phyloP scores from a whole-genome alignment of 2,113 vertebrate genomes.

The Cynocephalus volans region DNA sequence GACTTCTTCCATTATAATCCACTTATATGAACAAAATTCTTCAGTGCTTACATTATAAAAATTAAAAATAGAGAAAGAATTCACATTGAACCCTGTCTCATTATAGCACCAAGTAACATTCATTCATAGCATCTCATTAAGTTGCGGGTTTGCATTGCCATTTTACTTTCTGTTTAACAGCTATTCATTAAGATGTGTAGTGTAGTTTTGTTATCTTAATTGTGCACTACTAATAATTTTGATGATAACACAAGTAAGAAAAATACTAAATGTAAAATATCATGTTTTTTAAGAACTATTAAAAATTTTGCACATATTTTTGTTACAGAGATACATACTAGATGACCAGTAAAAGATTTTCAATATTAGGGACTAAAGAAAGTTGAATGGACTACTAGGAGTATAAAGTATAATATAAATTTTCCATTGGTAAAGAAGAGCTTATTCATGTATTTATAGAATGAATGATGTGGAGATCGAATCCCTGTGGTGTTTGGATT shows the following conservation, averaged over 20 bases:
- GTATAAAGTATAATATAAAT: fast-evolving
- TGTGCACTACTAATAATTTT: not conserved
- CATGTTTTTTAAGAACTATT: not conserved
- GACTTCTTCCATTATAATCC: not conserved
- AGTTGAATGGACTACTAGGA: not conserved
- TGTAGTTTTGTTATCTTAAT: not conserved
- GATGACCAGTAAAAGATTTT: not conserved
- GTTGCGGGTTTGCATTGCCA: not conserved
- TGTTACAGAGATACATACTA: not conserved
- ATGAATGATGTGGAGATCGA: not conserved
- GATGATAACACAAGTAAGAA: not conserved
- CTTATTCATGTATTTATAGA: not conserved
- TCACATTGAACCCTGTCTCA: not conserved
- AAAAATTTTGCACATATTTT: not conserved
- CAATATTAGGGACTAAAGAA: not conserved
- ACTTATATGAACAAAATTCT: not conserved
- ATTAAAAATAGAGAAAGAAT: not conserved
- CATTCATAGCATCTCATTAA: not conserved
- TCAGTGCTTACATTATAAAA: not conserved
- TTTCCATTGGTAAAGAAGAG: not conserved
- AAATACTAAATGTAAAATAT: not conserved
- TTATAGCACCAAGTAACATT: too few relatives aligned
- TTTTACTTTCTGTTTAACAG: not conserved
- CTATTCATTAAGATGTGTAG: not conserved
- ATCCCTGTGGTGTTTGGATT: not conserved